Evolutionary conservation across 2,797 vertebrate species (phyloP).

Genomic region (Pteronotus mesoamericanus): DNA sequence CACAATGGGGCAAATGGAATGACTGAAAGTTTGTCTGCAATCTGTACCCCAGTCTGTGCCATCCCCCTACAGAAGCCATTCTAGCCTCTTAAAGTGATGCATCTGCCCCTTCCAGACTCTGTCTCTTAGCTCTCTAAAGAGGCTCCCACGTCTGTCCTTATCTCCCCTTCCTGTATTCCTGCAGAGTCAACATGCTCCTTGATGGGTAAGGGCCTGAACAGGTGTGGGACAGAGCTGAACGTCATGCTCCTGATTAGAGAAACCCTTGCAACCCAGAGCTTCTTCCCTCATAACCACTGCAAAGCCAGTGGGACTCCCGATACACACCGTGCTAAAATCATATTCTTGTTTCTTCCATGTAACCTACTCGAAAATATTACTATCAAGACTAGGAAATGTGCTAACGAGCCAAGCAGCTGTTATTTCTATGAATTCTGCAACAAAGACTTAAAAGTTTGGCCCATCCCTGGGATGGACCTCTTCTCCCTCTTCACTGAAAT

Average conservation of each 20-base stretch:
- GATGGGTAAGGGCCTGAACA: too few species aligned
- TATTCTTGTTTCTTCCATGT: background rate
- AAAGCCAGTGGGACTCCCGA: background rate
- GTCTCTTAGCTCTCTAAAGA: background rate
- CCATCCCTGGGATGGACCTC: background rate
- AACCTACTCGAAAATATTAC: background rate
- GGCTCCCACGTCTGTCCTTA: background rate
- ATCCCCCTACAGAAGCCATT: background rate
- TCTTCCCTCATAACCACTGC: background rate
- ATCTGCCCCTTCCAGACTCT: background rate
- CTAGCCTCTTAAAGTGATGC: background rate
- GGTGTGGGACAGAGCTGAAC: background rate
- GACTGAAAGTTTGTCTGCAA: background rate
- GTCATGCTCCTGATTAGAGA: background rate
- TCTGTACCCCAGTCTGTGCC: background rate
- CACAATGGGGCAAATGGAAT: background rate
- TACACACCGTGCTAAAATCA: accelerated
- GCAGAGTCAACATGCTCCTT: background rate
- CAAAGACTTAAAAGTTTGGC: background rate
- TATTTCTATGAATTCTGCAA: background rate
- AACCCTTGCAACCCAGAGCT: too few species aligned
- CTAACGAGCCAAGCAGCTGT: background rate
- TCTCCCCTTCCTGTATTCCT: background rate
- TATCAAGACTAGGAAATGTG: too few species aligned
- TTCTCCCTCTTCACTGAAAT: background rate